Base-by-base conservation (phyloP, 2,888 invertebrate genomes). In the Crioceris asparagi region DNA sequence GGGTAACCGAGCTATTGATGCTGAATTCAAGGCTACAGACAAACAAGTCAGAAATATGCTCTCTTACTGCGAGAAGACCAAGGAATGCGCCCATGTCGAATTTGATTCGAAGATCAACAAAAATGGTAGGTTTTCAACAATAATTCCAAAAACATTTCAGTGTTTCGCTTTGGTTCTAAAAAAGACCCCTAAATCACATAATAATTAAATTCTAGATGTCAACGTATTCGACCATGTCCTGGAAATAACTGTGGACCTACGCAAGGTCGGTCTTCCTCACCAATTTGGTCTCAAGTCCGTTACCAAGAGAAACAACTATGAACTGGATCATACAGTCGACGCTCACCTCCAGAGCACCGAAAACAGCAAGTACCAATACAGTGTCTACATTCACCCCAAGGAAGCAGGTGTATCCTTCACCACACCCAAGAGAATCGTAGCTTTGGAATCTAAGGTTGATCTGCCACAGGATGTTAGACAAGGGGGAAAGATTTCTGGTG, bases 21-120 rank as follows among this genome's bases (percentile, higher is more conserved):
- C 77, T 0, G 82, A 82, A 49, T 64, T 79, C 1, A 81, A 82
- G 48, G 57, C 78, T 33, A 81, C 84, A 27, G 79, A 81, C 62
- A 71, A 80, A 44, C 81, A 83, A 47, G 75, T 82, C 58, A 76
- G 79, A 52, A 68, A 75, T 31, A 74, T 78, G 10, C 71, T 77
- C 45, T 78, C 82, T 8, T 78, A 79, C 58, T 85, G 85, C 57
- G 83, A 84, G 48, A 80, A 82, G 56, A 82, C 79, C 64, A 80
- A 81, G 41, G 79, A 83, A 48, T 85, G 85, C 55, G 80, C 81
- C 0, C 77, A 82, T 53, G 70, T 81, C 15, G 83, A 84, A 51
- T 53, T 79, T n/a, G 70, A 75, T 50, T 71, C 75, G 17, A 77
- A 75, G 53, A 57, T 69, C 17, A 66, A 65, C 39, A 44, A 60